Conservation (phyloP, 2,888 invertebrate genomes). For the Actias luna region DNA sequence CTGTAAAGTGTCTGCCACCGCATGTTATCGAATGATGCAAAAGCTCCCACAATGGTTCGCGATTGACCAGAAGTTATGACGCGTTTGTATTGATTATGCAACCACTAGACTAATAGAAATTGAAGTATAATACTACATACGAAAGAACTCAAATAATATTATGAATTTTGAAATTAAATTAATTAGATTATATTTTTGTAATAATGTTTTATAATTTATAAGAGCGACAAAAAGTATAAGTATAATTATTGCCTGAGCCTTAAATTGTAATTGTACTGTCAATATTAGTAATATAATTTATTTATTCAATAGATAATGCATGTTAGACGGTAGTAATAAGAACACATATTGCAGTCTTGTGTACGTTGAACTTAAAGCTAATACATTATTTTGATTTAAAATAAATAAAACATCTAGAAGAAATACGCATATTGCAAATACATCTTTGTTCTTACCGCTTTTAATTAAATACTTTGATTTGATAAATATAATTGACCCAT, state of each 20-base stretch:
- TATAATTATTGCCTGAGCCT: not conserved
- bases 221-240: no score
- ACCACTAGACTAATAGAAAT: not conserved
- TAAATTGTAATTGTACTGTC: not conserved
- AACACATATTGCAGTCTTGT: no score
- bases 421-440: not conserved
- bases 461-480: no score
- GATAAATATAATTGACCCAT: not conserved
- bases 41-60: conserved; percentile 33
- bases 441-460: not conserved
- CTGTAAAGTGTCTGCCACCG: conserved; percentile 40
- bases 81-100: conserved; percentile 16
- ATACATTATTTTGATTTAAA: not conserved
- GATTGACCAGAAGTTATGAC: conserved; percentile 32
- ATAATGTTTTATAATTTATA: no score
- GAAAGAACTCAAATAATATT: no score
- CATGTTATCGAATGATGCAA: conserved; percentile 38
- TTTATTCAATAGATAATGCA: no score
- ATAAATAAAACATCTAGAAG: not conserved
- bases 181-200: no score
- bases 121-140: no score
- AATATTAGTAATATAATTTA: not conserved
- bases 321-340: no score
- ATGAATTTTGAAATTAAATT: no score
- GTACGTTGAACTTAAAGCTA: no score